Evolutionary conservation across 2,113 vertebrate species (phyloP), one percentile per base, ranked within the genome.

Genomic region (Pristiophorus japonicus): DNA sequence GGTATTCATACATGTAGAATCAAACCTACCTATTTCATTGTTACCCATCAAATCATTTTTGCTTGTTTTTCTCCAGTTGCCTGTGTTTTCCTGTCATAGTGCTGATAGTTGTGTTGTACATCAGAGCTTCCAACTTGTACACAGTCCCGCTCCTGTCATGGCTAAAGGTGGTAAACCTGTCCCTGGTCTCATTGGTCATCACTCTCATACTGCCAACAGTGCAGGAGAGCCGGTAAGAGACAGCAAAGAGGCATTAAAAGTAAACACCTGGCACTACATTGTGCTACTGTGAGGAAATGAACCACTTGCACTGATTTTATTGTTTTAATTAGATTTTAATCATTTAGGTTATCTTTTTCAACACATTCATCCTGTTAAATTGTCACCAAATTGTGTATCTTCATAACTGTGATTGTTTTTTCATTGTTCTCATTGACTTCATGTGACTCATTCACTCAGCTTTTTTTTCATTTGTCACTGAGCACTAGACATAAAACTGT

Each of bases 141-240:
- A 97, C 97, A 99, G 97, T 97, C 97, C 98, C 97, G 98, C 98
- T 97, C 97, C 98, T 97, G 96, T 99, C 98, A 99, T 99, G 98
- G 98, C 98, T 97, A 98, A 98, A 97, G 98, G 98, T 97, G 97
- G 97, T 96, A 98, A 98, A 96, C 97, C 98, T 97, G 97, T 99
- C 97, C 98, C 98, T 96, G 98, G 98, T 97, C 97, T 98, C 98
- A 98, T 98, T 97, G 98, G 96, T 97, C 97, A 97, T 97, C 98
- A 98, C 96, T 97, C 98, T 98, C 98, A 98, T 96, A 98, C 98
- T 97, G 99, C 98, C 96, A 96, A 96, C 96, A 97, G 96, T 98
- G 96, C 97, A 97, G 97, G 97, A 97, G 97, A 98, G 97, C 98
- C 88, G 98, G 98, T 98, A 98, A 98, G 98, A 95, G 65, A 90